Percentiles rank a stretch among this genome's conserved stretches.
phyloP scores from a whole-genome alignment of 1,140 invertebrate genomes.

The Drosophila kepulauana region DNA sequence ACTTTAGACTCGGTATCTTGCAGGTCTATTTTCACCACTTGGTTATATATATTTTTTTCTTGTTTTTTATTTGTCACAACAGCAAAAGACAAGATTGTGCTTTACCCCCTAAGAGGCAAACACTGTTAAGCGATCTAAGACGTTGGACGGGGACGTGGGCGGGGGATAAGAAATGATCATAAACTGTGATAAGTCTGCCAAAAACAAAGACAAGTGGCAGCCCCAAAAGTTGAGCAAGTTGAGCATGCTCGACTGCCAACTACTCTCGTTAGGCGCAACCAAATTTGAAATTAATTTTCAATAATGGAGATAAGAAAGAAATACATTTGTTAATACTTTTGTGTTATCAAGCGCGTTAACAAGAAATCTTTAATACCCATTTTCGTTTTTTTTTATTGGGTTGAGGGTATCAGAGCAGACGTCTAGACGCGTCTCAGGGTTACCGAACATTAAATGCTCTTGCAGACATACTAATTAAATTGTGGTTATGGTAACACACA shows the following conservation, averaged over 20 bases:
- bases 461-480: constrained; percentile 5
- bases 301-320: too few species aligned
- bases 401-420: too few species aligned
- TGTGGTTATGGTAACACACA: background rate
- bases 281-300: too few species aligned
- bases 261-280: too few species aligned
- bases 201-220: constrained; percentile 21
- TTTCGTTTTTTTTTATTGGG: too few species aligned
- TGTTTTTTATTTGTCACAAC: background rate
- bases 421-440: constrained; percentile 23
- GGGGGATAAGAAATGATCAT: background rate
- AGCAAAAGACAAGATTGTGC: too few species aligned
- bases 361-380: too few species aligned
- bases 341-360: too few species aligned
- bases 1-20: background rate
- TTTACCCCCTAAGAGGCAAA: background rate
- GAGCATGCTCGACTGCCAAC: too few species aligned
- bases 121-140: background rate
- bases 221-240: too few species aligned
- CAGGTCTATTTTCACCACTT: background rate
- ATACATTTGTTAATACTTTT: too few species aligned
- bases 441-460: background rate
- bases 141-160: background rate
- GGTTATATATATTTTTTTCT: background rate
- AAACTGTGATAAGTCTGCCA: background rate